Base-by-base conservation (phyloP, 2,888 invertebrate genomes). In the Tenthredo scrophulariae region DNA sequence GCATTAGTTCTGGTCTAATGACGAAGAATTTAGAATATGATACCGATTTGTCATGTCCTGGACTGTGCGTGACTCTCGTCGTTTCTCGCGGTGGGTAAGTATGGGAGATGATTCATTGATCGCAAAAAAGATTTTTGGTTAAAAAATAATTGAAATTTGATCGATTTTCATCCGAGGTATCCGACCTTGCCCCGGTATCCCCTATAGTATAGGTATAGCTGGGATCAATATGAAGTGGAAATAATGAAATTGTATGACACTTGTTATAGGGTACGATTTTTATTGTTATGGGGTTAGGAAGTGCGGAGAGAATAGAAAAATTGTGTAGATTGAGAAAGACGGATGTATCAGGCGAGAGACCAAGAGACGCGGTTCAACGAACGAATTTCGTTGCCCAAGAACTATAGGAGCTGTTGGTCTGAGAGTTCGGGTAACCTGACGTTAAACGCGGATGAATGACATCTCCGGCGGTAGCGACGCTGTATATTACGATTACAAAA, bases 341-440 rank as follows among this genome's bases (percentile, higher is more conserved):
- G 58, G 40, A 43, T 15, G 58, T 22, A 37, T 37, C n/a, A 80
- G 79, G 13, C 33, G n/a, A 33, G 29, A 33, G n/a, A 33, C 58
- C 33, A 13, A 33, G 29, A 33, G n/a, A 33, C 58, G 58, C 22
- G 80, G 80, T 62, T 80, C 80, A 80, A 80, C 58, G 80, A 58
- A 80, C 80, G 80, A 80, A 62, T 62, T 80, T 62, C 22, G 62
- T 37, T 62, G 18, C 80, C 58, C 22, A 18, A 62, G 58, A 40
- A 26, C 37, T 80, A 77, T 77, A 43, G 74, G 22, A 74, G 74
- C 26, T 74, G 37, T 84, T 50, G 46, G 79, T 84, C 46, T 62
- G 70, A 80, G 74, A 40, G 87, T 50, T 80, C 58, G 58, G 58
- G n/a, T 80, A 86, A 86, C 86, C 87, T 86, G 87, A 87, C 87